Evolutionary conservation across 1,140 invertebrate species (phyloP), one percentile per base, ranked within the genome.

Genomic region (Caerostris darwini): DNA sequence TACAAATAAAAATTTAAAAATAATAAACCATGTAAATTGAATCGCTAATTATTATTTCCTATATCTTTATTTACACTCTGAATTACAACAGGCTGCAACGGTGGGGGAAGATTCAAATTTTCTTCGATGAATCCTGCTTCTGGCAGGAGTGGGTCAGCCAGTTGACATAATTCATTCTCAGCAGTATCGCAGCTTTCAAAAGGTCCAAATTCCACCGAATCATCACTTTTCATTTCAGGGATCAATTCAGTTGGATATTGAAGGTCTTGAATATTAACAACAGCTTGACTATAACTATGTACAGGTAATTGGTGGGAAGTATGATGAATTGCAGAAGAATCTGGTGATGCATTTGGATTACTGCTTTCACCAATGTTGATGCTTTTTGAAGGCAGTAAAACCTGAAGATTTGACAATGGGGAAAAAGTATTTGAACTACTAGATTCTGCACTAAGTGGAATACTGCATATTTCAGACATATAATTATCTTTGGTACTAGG

Each of bases 71-170:
- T 94, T 14, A 77, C 56, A 93, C 50, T 95, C 14, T 92, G 89
- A 5, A 95, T 54, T 6, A 95, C 85, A 61, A 95, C 90, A 34
- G 95, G 95, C 87, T 92, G 94, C 14, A 95, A 56, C 5, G 95
- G 95, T 81, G 95, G 93, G n/a, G 95, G 95, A 12, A 95, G 88
- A 87, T 95, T 71, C 12, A 82, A 77, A 50, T 69, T 94, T 93
- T 93, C 85, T 81, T 90, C 94, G 64, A 90, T 58, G 12, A 86
- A 94, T 34, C 90, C 69, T 14, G 58, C 7, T 19, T 94, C 83
- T 14, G 95, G 94, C 5, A 94, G 94, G 7, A 95, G 64, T n/a
- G 95, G 95, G 83, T 95, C 94, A 6, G 85, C 17, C 3, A 67
- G 56, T 12, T 10, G 34, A 34, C 56, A 71, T 10, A 3, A 7